Evolutionary conservation across 2,113 vertebrate species (phyloP), one percentile per base, ranked within the genome.

Genomic region (Columba livia): DNA sequence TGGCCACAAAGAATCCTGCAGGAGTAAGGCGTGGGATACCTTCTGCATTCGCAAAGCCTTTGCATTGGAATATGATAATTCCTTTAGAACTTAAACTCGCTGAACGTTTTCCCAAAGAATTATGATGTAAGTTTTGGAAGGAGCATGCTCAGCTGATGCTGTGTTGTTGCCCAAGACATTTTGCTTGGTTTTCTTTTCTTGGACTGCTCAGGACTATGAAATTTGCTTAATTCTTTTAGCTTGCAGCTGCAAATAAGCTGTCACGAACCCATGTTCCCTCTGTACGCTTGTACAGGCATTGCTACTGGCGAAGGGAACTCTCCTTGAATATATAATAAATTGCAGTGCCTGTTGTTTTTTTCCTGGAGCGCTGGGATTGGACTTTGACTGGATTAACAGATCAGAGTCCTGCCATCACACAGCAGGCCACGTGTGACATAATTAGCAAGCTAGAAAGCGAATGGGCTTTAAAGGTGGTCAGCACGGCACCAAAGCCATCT

Each of bases 361-460:
- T 82, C 79, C 88, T 53, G 82, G 74, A 75, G 84, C 36, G 3
- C 71, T 89, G 4, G 2, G 44, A 10, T 58, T 7, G 80, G 71
- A 21, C 42, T 82, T 15, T 44, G 44, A 11, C 9, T 69, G 93
- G 96, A 96, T 97, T 96, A 97, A 61, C 89, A 94, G 96, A 61
- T 97, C 95, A 86, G 62, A 9, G 24, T 34, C 40, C 81, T 71
- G 87, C 11, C 2, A 67, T 69, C 93, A 95, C 95, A 86, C 93
- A 91, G 66, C 79, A 56, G 92, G 94, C 88, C 96, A 94, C 64
- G 88, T 96, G 96, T 72, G 95, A 56, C 11, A 31, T 36, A 60
- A 94, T 96, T 83, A 94, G 95, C 78, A 19, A 77, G 83, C 85
- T 81, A 79, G 94, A 94, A 95, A 94, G 79, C 54, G 26, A 95